A percentile compares a stretch with the other conserved stretches of the same genome.
Conservation (phyloP, 2,888 invertebrate genomes). For the Melieria crassipennis region DNA sequence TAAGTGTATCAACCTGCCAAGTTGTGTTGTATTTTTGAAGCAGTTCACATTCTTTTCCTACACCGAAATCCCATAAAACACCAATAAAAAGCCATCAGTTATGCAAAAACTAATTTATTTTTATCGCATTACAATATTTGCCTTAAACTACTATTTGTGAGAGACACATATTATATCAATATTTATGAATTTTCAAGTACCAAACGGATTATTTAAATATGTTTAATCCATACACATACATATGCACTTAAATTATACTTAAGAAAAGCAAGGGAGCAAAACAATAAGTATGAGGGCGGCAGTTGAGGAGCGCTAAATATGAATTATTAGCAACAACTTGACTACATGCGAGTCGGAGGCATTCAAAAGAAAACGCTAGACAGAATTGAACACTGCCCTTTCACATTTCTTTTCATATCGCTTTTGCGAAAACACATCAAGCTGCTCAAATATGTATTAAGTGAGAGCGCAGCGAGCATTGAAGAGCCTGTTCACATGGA, state of each 20-base stretch:
- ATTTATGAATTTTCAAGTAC: too few relatives aligned
- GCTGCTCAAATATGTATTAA: conserved; percentile 14
- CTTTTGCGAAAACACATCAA: neutral
- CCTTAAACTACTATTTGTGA: too few relatives aligned
- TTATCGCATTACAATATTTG: too few relatives aligned
- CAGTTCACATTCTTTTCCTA: too few relatives aligned
- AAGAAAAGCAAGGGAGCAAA: neutral
- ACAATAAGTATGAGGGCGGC: neutral
- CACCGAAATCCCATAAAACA: too few relatives aligned
- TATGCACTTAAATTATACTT: conserved; percentile 3
- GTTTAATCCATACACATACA: neutral
- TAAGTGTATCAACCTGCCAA: too few relatives aligned
- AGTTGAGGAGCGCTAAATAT: neutral
- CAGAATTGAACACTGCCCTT: neutral
- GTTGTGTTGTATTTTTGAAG: too few relatives aligned
- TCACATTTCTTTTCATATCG: neutral
- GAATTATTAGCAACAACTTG: neutral
- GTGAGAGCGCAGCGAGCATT: neutral
- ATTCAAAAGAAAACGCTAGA: neutral
- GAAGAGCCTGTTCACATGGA: too few relatives aligned
- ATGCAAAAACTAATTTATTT: too few relatives aligned
- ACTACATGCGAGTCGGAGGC: too few relatives aligned
- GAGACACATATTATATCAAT: too few relatives aligned
- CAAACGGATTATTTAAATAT: neutral
- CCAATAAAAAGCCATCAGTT: too few relatives aligned